Evolutionary conservation across 1,140 invertebrate species (phyloP), one percentile per base, ranked within the genome.

Genomic region (Trialeurodes vaporariorum): DNA sequence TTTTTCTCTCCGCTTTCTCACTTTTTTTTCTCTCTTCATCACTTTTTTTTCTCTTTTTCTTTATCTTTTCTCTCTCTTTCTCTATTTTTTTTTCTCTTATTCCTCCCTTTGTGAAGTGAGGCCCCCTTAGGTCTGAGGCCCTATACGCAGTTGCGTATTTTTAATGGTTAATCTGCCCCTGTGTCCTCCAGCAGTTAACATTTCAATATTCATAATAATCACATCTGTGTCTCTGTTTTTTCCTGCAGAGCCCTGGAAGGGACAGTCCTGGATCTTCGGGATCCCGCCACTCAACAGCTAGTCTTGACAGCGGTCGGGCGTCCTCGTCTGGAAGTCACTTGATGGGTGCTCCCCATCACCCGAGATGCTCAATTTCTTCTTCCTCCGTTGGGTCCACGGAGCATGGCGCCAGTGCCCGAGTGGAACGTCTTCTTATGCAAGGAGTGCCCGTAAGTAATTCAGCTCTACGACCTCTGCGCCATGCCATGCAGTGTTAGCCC

Each of bases 291-390:
- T 94, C 92, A 69, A 94, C 93, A 0, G 93, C 93, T 58, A 95
- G 92, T 67, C 80, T 95, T 73, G 94, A 98, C 79, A 94, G 90
- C 72, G 94, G 94, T 2, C 82, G 94, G 70, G 94, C 93, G 5
- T 94, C 93, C 1, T 70, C 72, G 27, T 94, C 93, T 1, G 73
- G 74, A 25, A 69, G 70, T 63, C 65, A 72, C 71, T 66, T 71
- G 24, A 66, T 61, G 25, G 34, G 34, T 5, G 5, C 34, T 17
- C 34, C 17, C 5, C 34, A 49, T 17, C 70, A 72, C 64, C 69
- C 70, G 49, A 70, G 69, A 24, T 87, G 86, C 71, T 86, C 85
- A 49, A 80, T 87, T 70, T 85, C 85, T 67, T 85, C 85, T 1
- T 91, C 89, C 75, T 90, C 89, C 61, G 87, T 90, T 72, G 88